phyloP scores from a whole-genome alignment of 2,797 vertebrate genomes.

The Ciconia nigra region DNA sequence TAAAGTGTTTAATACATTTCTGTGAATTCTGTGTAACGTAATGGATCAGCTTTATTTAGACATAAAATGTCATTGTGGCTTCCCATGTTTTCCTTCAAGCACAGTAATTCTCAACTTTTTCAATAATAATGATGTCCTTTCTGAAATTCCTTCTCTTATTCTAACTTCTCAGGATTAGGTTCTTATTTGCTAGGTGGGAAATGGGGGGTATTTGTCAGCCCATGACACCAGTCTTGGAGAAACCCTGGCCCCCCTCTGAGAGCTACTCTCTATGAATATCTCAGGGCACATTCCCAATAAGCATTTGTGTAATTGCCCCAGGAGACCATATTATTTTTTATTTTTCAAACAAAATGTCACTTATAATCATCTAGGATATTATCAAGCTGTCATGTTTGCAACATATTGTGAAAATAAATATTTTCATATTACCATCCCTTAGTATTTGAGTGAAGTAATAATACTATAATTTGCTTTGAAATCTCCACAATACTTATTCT shows the following conservation, averaged over 20 bases:
- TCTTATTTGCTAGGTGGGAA: not conserved
- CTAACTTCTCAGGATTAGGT: not conserved
- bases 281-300: not conserved
- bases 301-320: not conserved
- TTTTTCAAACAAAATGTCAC: constrained; percentile 5
- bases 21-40: not conserved
- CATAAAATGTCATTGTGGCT: not conserved
- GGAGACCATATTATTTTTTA: not conserved
- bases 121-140: not conserved
- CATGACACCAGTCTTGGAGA: not conserved
- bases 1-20: not conserved
- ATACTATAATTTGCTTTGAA: not conserved
- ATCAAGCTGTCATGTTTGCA: not conserved
- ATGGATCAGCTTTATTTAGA: not conserved
- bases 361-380: not conserved
- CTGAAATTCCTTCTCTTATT: not conserved
- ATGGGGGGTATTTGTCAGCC: not conserved
- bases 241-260: not conserved
- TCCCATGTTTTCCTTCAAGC: not conserved
- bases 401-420: not conserved
- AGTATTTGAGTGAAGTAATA: not conserved
- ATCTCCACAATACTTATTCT: not conserved
- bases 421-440: not conserved
- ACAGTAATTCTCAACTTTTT: not conserved
- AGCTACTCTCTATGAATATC: not conserved